These are phyloP conservation scores for Rattus rattus DNA, from an alignment of 2,113 vertebrate species.

Conservation along the genomic window DNA sequence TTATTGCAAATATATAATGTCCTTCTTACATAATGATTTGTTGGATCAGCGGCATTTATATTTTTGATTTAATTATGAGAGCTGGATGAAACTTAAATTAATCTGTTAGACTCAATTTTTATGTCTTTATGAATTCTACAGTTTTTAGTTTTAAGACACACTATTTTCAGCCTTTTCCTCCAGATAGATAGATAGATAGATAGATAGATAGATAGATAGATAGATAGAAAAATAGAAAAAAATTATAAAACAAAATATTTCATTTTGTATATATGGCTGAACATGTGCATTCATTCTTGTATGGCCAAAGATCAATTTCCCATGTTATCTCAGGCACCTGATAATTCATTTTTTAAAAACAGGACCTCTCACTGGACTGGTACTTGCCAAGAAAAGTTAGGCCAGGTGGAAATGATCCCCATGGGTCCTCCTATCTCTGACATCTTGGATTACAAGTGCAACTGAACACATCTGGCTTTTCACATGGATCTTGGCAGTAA, in stretches of 20 bases:
- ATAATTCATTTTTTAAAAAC: not conserved
- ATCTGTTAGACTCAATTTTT: slow-evolving; percentile 67
- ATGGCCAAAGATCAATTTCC: not conserved
- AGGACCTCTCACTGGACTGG: not conserved
- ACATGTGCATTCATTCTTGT: not conserved
- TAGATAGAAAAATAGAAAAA: not conserved
- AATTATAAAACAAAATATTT: slow-evolving; percentile 66
- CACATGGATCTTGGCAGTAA: not conserved
- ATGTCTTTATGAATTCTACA: not conserved
- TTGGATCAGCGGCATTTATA: slow-evolving; percentile 39
- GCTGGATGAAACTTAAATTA: slow-evolving; percentile 65
- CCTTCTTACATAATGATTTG: slow-evolving; percentile 47
- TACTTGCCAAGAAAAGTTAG: not conserved
- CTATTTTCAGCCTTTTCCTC: slow-evolving; percentile 56
- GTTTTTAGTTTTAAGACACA: slow-evolving; percentile 58
- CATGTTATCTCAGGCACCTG: not conserved
- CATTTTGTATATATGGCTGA: slow-evolving; percentile 23
- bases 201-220: too few relatives aligned
- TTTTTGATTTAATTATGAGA: slow-evolving; percentile 74
- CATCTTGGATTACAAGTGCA: not conserved
- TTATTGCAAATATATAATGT: slow-evolving; percentile 30
- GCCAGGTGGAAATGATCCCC: not conserved
- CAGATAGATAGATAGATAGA: too few relatives aligned
- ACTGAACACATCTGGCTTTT: not conserved
- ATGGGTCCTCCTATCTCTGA: not conserved